Evolutionary conservation across 1,140 invertebrate species (phyloP), one percentile per base, ranked within the genome.

Genomic region (Leptonema lineaticorne): DNA sequence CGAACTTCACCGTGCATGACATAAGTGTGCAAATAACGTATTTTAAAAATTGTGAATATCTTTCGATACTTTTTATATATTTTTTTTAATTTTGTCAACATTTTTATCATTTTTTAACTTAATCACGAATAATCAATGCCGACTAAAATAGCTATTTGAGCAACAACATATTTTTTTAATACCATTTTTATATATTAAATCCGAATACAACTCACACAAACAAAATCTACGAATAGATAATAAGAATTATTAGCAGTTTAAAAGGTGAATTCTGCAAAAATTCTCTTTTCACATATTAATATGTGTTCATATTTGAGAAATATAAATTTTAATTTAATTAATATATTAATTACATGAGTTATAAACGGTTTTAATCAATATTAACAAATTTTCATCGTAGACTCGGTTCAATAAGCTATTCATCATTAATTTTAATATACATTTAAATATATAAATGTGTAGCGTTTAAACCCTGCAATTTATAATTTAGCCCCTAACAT

Each of bases 391-490:
- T 37, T 48, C 6, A n/a, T n/a, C n/a, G n/a, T n/a, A n/a, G n/a
- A n/a, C n/a, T n/a, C n/a, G n/a, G n/a, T n/a, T n/a, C n/a, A n/a
- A n/a, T 16, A 33, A 33, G 30, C 16, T 41, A 14, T 14, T 41
- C 16, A 4, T 41, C 37, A 41, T 41, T 4, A 41, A 14, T 41
- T 41, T 14, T 41, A 41, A 11, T 41, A 16, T 41, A 41, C 16
- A 11, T 41, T 4, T 41, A 2, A 4, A 41, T 53, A 53, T 53
- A 24, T 48, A 48, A 6, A 11, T 48, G 20, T 48, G 50, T 68
- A 68, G 67, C 67, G 29, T 68, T n/a, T 53, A 68, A 68, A 68
- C 67, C 67, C 67, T 68, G 67, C 67, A 68, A 68, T 18, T 53
- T 53, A 53, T 68, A 68, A 68, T 26, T 68, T 68, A 68, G 67